Evolutionary conservation across 1,140 invertebrate genomes (phyloP).

Genomic region (Drosophila persimilis): DNA sequence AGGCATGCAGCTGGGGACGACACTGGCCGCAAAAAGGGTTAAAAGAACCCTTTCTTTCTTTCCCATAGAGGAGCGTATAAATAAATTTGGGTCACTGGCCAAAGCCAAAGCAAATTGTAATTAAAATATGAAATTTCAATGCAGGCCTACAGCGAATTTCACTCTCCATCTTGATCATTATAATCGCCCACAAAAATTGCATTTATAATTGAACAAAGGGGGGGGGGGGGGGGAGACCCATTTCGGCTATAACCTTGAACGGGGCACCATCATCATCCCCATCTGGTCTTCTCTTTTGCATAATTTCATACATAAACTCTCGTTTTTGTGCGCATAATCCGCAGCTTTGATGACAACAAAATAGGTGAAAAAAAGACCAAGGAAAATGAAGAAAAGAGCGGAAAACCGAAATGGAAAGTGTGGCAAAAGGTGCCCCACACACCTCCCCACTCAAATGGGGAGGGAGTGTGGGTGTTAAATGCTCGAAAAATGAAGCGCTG

Average conservation of each 20-base stretch:
- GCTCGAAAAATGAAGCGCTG: slow-evolving; percentile 72
- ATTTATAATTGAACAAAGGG: slow-evolving; percentile 38
- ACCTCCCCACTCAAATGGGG: not conserved
- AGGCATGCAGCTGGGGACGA: slow-evolving; percentile 40
- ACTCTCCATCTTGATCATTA: slow-evolving; percentile 46
- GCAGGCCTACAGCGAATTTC: slow-evolving; percentile 20
- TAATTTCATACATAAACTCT: slow-evolving; percentile 75
- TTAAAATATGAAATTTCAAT: slow-evolving; percentile 65
- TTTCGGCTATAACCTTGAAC: slow-evolving; percentile 19
- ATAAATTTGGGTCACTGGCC: slow-evolving; percentile 36
- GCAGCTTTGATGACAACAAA: slow-evolving; percentile 59
- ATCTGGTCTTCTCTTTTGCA: slow-evolving; percentile 53
- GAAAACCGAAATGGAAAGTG: slow-evolving; percentile 32
- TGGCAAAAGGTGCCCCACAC: slow-evolving; percentile 52
- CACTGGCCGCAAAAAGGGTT: slow-evolving; percentile 20
- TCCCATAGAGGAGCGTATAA: not conserved
- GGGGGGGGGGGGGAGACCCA: too few species aligned
- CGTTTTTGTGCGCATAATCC: slow-evolving; percentile 69
- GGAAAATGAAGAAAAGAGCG: slow-evolving; percentile 11
- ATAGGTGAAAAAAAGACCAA: slow-evolving; percentile 33
- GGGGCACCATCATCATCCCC: slow-evolving; percentile 29
- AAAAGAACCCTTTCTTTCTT: slow-evolving; percentile 15
- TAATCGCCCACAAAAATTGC: slow-evolving; percentile 30
- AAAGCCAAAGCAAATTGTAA: slow-evolving; percentile 46
- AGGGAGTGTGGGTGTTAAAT: slow-evolving; percentile 51